phyloP scores from a whole-genome alignment of 2,888 invertebrate species.

The Leptinotarsa haldemani region DNA sequence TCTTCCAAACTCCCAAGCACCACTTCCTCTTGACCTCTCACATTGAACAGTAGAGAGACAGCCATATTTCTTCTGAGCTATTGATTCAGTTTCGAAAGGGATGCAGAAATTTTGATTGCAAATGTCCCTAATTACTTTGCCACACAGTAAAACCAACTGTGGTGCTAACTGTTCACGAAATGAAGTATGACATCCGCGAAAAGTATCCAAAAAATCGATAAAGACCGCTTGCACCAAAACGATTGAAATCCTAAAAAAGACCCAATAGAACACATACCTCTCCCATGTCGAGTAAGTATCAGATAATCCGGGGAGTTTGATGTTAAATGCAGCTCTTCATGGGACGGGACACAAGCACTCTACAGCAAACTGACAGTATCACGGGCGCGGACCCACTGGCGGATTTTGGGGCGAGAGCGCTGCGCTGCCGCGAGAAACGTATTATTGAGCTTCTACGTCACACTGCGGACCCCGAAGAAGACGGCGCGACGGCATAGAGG shows the following conservation, averaged over 20 bases:
- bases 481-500: constrained; percentile 5
- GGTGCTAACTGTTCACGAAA: background rate
- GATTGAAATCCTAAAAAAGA: background rate
- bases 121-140: background rate
- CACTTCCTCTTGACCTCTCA: background rate
- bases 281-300: constrained; percentile 59
- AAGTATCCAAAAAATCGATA: background rate
- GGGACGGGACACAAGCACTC: constrained; percentile 65
- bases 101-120: background rate
- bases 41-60: background rate
- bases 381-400: constrained; percentile 57
- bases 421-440: constrained; percentile 65
- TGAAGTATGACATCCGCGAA: background rate
- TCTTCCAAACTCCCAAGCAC: background rate
- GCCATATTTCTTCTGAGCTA: constrained; percentile 1
- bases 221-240: background rate
- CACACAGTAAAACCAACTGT: background rate
- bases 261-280: constrained; percentile 61
- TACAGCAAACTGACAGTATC: constrained; percentile 68
- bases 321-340: constrained; percentile 62
- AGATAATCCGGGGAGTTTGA: constrained; percentile 53
- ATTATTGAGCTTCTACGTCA: constrained; percentile 71
- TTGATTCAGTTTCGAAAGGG: background rate
- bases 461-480: constrained; percentile 69
- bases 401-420: constrained; percentile 53